Evolutionary conservation across 2,113 vertebrate genomes (phyloP).

Genomic region (Origma solitaria): DNA sequence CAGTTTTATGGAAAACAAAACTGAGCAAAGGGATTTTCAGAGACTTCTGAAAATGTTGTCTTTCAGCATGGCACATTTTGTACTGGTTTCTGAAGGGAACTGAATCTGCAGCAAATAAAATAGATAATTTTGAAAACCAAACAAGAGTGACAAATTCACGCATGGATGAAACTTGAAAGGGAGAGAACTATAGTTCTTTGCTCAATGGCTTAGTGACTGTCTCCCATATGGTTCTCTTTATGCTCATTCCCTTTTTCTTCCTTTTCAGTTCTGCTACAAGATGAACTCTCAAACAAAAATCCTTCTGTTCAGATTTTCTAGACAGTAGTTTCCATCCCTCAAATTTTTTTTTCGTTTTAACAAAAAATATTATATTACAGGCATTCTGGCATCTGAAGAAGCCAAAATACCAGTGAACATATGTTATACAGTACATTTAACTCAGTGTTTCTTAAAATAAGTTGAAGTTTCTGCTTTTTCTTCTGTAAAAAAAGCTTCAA

Average conservation of each 20-base stretch:
- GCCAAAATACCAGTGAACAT: background rate
- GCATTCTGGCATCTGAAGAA: background rate
- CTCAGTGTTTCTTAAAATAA: constrained; percentile 12
- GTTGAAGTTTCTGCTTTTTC: background rate
- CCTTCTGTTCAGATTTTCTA: background rate
- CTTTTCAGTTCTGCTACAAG: background rate
- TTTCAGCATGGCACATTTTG: background rate
- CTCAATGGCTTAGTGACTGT: background rate
- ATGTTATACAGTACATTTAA: background rate
- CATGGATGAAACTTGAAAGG: background rate
- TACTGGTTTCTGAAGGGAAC: background rate
- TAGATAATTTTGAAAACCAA: background rate
- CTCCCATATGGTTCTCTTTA: background rate
- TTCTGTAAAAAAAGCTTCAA: background rate
- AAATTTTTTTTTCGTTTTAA: background rate
- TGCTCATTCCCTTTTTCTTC: background rate
- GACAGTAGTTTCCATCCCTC: background rate
- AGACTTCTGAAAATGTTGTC: background rate
- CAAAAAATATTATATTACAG: background rate
- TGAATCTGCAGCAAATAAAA: background rate
- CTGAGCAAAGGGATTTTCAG: background rate
- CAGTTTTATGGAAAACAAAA: background rate
- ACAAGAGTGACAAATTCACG: background rate
- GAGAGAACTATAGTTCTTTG: background rate
- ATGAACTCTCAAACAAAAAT: background rate